Evolutionary conservation across 2,888 invertebrate genomes (phyloP).

Genomic region (Plagodis dolabraria): DNA sequence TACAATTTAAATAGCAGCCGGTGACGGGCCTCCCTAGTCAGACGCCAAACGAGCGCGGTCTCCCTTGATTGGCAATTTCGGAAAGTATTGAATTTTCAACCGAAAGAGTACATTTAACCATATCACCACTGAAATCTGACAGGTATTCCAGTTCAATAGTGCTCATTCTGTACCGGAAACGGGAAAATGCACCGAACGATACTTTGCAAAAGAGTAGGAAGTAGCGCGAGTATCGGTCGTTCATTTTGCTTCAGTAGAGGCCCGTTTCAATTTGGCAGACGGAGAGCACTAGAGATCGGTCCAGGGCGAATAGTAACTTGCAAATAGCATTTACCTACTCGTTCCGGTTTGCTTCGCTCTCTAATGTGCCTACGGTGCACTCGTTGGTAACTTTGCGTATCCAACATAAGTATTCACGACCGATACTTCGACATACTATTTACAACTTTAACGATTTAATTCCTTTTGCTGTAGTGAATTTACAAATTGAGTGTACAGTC

Average conservation of each 20-base stretch:
- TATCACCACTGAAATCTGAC: constrained; percentile 53
- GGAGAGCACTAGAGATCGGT: constrained; percentile 60
- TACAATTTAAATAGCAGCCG: constrained; percentile 62
- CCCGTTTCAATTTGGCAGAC: constrained; percentile 74
- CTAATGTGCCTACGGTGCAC: constrained; percentile 56
- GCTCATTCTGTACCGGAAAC: constrained; percentile 41
- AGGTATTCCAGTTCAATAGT: constrained; percentile 44
- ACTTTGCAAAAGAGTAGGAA: constrained; percentile 43
- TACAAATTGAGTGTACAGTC: constrained; percentile 31
- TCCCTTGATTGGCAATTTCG: constrained; percentile 71
- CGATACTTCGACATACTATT: constrained; percentile 15
- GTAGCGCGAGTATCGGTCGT: constrained; percentile 57
- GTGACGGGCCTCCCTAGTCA: constrained; percentile 55
- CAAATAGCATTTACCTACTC: constrained; percentile 73
- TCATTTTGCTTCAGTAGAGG: constrained; percentile 68
- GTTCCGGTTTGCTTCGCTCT: constrained; percentile 55
- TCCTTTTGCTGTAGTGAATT: constrained; percentile 36
- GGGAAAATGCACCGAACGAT: constrained; percentile 46
- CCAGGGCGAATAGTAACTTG: constrained; percentile 65
- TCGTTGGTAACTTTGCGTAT: constrained; percentile 51
- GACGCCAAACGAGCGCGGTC: constrained; percentile 56
- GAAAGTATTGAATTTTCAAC: constrained; percentile 67
- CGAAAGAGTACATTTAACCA: constrained; percentile 50
- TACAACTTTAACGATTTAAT: constrained; percentile 21
- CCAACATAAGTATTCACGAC: constrained; percentile 42